Evolutionary conservation across 2,888 invertebrate species (phyloP).

Genomic region (Pristionchus fissidentatus): DNA sequence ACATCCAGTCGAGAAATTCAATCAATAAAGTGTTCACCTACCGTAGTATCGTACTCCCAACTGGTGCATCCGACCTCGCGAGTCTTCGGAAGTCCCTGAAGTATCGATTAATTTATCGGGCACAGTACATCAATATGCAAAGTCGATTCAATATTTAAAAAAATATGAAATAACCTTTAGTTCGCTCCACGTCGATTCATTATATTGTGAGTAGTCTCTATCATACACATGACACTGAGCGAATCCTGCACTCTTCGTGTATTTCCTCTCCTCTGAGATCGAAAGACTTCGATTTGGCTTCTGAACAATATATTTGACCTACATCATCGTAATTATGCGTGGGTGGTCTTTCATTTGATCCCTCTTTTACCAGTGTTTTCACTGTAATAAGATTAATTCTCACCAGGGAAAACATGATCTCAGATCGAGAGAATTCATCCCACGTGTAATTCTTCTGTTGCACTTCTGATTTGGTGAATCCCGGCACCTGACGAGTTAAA

Average conservation of each 20-base stretch:
- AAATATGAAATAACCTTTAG: conserved; percentile 34
- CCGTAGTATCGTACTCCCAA: conserved; percentile 73
- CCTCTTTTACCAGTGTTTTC: too few relatives aligned
- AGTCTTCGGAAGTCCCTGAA: conserved; percentile 5
- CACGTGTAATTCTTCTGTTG: conserved; percentile 67
- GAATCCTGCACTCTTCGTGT: conserved; percentile 63
- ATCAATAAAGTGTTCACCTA: conserved; percentile 44
- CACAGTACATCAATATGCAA: not conserved
- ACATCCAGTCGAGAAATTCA: not conserved
- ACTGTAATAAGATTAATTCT: too few relatives aligned
- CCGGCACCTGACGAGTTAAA: conserved; percentile 67
- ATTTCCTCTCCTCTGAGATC: conserved; percentile 50
- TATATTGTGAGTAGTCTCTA: conserved; percentile 37
- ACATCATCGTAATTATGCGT: too few relatives aligned
- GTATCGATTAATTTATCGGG: not conserved
- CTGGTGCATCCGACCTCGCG: conserved; percentile 55
- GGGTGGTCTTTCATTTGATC: too few relatives aligned
- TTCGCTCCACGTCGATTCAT: conserved; percentile 10
- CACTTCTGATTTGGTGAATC: conserved; percentile 67
- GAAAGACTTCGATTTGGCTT: not conserved
- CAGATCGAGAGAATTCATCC: conserved; percentile 70
- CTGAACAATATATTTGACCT: not conserved
- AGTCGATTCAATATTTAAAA: too few relatives aligned
- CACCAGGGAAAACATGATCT: conserved; percentile 67
- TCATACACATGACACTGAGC: conserved; percentile 64